Percentiles rank a stretch among this genome's conserved stretches.
phyloP scores from a whole-genome alignment of 2,797 vertebrate genomes.

The Phrynocephalus forsythii region DNA sequence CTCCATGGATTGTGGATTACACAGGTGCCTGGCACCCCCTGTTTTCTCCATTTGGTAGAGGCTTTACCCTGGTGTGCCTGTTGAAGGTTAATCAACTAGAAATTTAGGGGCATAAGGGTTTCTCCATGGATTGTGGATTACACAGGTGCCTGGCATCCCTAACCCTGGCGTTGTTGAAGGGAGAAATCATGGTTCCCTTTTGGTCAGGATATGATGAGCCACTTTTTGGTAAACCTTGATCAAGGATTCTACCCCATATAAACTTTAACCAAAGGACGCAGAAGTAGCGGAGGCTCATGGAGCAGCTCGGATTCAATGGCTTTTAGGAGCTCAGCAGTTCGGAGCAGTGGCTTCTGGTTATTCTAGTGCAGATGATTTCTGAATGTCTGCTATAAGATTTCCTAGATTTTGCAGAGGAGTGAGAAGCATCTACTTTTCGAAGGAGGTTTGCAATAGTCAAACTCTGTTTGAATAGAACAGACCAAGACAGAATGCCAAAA shows the following conservation, averaged over 20 bases:
- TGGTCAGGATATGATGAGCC: not conserved
- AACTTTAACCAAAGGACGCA: not conserved
- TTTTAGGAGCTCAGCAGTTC: too few species aligned
- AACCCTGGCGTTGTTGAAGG: too few species aligned
- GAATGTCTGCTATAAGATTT: not conserved
- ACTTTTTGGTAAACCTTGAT: not conserved
- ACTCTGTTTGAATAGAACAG: not conserved
- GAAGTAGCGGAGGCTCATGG: not conserved
- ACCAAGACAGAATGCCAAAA: not conserved
- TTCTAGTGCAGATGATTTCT: not conserved
- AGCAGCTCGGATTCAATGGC: not conserved
- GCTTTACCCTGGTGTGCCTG: too few species aligned
- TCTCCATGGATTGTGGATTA: too few species aligned
- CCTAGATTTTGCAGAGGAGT: not conserved
- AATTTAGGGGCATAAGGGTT: too few species aligned
- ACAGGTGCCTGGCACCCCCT: too few species aligned
- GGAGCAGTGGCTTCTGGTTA: too few species aligned
- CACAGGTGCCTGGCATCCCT: too few species aligned
- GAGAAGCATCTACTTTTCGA: not conserved
- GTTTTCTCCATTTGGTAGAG: too few species aligned
- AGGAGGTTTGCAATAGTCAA: not conserved
- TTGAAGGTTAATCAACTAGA: too few species aligned
- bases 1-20: too few species aligned
- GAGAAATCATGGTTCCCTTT: not conserved
- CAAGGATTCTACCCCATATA: not conserved